Evolutionary conservation across 2,888 invertebrate genomes (phyloP), one percentile per base, ranked within the genome.

Genomic region (Pherbina coryleti): DNA sequence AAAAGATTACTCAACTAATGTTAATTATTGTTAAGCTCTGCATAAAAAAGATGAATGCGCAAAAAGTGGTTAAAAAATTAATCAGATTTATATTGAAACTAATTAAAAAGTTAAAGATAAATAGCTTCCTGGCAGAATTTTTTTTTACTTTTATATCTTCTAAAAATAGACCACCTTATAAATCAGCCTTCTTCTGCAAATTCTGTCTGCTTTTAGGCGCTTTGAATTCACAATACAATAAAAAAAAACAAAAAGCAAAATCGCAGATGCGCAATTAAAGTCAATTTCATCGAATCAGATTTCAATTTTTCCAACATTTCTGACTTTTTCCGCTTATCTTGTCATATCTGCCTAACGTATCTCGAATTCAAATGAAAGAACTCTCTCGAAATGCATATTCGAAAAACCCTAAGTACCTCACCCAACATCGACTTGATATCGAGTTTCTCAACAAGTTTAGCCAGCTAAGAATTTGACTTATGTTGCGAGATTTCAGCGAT

Each of bases 381-480:
- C 25, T 55, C 57, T 19, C 57, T 60, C 8, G 25, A 55, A 3
- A 55, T 55, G 8, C 55, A 9, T 55, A 19, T 19, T 5, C 1
- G 8, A 19, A 44, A 44, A 55, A 7, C 34, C 34, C 31, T 66
- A 55, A 55, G 55, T 55, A 55, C 19, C 64, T 66, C 64, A 66
- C 17, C 64, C 67, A 67, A 44, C 1, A 25, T 19, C 25, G 25
- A 9, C 31, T 28, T 14, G 66, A 31, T 75, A 75, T 75, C 75
- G 25, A 37, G 55, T 87, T 84, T 84, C 84, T 84, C 66, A 82
- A 82, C 88, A 86, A 87, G 88, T 87, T 87, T 85, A 83, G 85
- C 84, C 84, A 84, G 83, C 85, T 85, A 82, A 73, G 81, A 82
- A 81, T 83, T 82, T 87, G 88, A 87, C 88, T 87, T 83, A 85